A percentile compares a stretch with the other conserved stretches of the same genome.
Evolutionary conservation across 1,140 invertebrate species (phyloP).

Genomic region (Leptopilina clavipes): DNA sequence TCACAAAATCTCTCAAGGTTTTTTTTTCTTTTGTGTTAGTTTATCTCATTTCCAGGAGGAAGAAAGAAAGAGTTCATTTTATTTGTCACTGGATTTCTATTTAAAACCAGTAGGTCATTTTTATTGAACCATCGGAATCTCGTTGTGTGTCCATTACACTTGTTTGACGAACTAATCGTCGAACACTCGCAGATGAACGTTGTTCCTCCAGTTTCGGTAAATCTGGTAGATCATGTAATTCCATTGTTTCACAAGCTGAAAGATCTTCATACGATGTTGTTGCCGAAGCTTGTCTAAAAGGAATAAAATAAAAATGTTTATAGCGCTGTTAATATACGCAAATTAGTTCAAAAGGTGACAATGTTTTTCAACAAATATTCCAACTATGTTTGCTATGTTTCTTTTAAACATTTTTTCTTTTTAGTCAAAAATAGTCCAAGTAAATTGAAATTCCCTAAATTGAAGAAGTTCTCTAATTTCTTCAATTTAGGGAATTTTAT

Average conservation of each 20-base stretch:
- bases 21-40: too few species aligned
- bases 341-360: too few species aligned
- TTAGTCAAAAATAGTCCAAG: too few species aligned
- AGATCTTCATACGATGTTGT: constrained; percentile 72
- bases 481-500: too few species aligned
- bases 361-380: too few species aligned
- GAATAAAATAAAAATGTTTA: too few species aligned
- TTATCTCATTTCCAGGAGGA: not conserved
- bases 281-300: constrained; percentile 58
- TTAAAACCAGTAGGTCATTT: constrained; percentile 91
- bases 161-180: constrained; percentile 81
- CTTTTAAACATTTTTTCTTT: too few species aligned
- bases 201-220: constrained; percentile 55
- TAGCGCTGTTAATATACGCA: too few species aligned
- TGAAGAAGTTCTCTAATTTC: too few species aligned
- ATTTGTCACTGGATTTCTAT: too few species aligned
- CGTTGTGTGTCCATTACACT: constrained; percentile 87
- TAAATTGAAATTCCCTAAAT: too few species aligned
- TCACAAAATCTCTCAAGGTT: not conserved
- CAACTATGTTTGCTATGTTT: too few species aligned
- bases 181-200: constrained; percentile 68
- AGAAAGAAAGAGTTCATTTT: not conserved
- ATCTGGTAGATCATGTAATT: constrained; percentile 61
- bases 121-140: constrained; percentile 84
- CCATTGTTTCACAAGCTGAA: constrained; percentile 58